phyloP scores from a whole-genome alignment of 2,113 vertebrate species.

The Saccopteryx bilineata region DNA sequence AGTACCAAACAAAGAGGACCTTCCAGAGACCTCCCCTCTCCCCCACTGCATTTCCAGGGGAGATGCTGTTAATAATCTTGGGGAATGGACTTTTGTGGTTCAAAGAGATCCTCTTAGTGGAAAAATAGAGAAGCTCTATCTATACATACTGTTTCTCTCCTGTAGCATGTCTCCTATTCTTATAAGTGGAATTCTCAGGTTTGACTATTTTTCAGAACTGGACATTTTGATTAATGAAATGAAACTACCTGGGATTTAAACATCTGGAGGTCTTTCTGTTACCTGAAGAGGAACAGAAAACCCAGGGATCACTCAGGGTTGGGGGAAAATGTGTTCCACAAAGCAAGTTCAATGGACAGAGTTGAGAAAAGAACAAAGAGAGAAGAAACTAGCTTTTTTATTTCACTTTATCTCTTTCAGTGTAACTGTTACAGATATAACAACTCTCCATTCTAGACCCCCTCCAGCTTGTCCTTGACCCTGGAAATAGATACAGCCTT shows the following conservation, averaged over 20 bases:
- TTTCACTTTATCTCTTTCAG: neutral
- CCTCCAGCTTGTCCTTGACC: conserved; percentile 37
- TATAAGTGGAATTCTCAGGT: neutral
- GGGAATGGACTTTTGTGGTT: neutral
- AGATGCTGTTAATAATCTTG: neutral
- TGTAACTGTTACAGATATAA: conserved; percentile 6
- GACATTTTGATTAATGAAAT: neutral
- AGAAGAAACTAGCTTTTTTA: conserved; percentile 29
- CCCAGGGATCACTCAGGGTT: neutral
- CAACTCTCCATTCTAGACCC: neutral
- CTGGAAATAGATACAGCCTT: neutral
- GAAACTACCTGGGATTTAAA: neutral
- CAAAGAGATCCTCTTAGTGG: neutral
- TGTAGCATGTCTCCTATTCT: neutral
- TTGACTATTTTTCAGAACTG: neutral
- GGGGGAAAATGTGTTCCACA: neutral
- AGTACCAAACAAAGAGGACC: neutral
- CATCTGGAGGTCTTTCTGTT: neutral
- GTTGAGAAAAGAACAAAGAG: neutral
- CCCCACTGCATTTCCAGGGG: neutral
- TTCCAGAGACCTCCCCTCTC: neutral
- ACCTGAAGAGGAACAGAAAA: conserved; percentile 23
- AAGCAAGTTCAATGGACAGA: neutral
- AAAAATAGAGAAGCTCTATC: neutral
- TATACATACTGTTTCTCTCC: neutral